phyloP scores from a whole-genome alignment of 2,888 invertebrate genomes.

The Halictus ligatus region DNA sequence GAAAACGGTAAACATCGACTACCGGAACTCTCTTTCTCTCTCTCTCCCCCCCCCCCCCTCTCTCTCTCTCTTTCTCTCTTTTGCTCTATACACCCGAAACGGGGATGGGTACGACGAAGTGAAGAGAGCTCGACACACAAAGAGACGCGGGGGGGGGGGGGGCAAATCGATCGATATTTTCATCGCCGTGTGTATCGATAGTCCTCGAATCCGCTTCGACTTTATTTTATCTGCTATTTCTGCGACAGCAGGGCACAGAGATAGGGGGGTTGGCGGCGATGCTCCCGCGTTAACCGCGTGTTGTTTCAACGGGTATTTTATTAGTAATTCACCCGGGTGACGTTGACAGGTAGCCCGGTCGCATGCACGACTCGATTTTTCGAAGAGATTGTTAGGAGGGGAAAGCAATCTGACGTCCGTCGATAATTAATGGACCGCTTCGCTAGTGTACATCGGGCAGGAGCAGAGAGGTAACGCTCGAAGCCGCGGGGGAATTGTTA shows the following conservation, averaged over 20 bases:
- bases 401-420: conserved; percentile 29
- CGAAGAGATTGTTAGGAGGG: conserved; percentile 7
- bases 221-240: conserved; percentile 46
- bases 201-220: neutral
- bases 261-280: neutral
- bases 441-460: neutral
- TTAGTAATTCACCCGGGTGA: conserved; percentile 45
- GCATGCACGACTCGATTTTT: conserved; percentile 37
- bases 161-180: conserved; percentile 50
- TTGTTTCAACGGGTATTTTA: conserved; percentile 45
- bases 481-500: neutral
- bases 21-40: neutral
- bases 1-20: conserved; percentile 47
- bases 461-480: neutral
- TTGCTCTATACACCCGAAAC: too few relatives aligned
- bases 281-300: conserved; percentile 22
- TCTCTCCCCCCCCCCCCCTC: neutral
- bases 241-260: neutral
- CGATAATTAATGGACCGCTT: conserved; percentile 45
- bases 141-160: neutral
- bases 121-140: conserved; percentile 1
- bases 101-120: too few relatives aligned
- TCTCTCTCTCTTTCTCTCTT: neutral
- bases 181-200: conserved; percentile 39
- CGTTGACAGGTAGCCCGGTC: conserved; percentile 46